Base-by-base conservation (phyloP, 2,888 invertebrate genomes). In the Eumerus sabulonum region DNA sequence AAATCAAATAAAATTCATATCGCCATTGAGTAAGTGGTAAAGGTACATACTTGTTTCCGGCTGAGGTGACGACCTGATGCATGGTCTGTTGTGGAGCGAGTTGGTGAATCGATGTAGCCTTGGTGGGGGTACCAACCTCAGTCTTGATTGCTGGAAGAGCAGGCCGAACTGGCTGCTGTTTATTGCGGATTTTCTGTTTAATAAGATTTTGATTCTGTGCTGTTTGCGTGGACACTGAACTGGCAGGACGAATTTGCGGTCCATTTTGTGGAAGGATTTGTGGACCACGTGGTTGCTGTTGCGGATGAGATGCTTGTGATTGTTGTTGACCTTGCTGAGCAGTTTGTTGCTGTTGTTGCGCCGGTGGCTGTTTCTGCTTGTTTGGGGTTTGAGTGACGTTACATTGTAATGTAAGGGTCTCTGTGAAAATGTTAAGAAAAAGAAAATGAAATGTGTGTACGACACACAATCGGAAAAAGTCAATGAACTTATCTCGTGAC, bases 211-310 rank as follows among this genome's bases (percentile, higher is more conserved):
- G 89, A 72, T 89, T 89, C 76, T 89, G 88, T 1, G 90, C 90
- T 0, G 96, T 96, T 88, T 96, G 96, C 0, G 96, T 96, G 5
- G 96, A 95, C 11, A 96, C 96, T 0, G 95, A 95, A 83, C 95
- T 93, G 3, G 90, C 94, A 0, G 96, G 95, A 56, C 96, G 91
- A 82, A 94, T 92, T 83, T 91, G 92, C 9, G 87, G 83, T 18
- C 87, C 87, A 57, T 91, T 90, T 84, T 92, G 90, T 0, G 94
- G 94, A 82, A 94, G 85, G 63, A 94, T 93, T 63, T 92, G 87
- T 13, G 90, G 86, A 9, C 85, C 82, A 7, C 88, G 85, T 38
- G 85, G 84, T 45, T 85, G 88, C 63, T 85, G 82, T 17, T 84
- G 82, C 17, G 81, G 81, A 1, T 84, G 82, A 36, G 76, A 84